Evolutionary conservation across 2,797 vertebrate species (phyloP), one percentile per base, ranked within the genome.

Genomic region (Artibeus jamaicensis): DNA sequence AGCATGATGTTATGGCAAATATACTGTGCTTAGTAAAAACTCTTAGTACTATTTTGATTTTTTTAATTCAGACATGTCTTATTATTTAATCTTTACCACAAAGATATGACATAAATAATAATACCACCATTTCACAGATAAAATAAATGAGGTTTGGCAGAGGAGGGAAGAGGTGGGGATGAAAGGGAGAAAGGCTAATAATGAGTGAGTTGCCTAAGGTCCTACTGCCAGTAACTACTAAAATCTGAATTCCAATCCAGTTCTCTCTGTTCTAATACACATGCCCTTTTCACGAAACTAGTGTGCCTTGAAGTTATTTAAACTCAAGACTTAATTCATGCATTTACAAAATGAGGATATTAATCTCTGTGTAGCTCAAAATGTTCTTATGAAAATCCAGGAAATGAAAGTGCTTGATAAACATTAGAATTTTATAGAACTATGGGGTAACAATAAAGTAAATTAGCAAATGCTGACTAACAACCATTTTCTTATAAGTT

Each of bases 291-390:
- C 86, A 77, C 76, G 86, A 76, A 96, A 53, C 48, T 67, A 37
- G 62, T 83, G 50, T 95, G 68, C 29, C 29, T 91, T 62, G 50
- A 93, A 95, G 65, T 94, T 96, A 86, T 86, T 96, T 73, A 96
- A 76, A 95, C 7, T 93, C 86, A 94, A 76, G 85, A 55, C 68
- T 86, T 92, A 29, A 95, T 97, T 89, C 50, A 95, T 81, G 94
- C 85, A 94, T 84, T 95, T 97, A 94, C 93, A 96, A 96, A 97
- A 95, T 89, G 74, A 96, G 44, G 14, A 82, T 92, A 89, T 96
- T 94, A 89, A 95, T 95, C 68, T 86, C 90, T 76, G 37, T 2
- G 0, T 48, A 71, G 77, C 42, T 94, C 57, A 53, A 39, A 97
- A 96, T 44, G 65, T 70, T 86, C 53, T 93, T 91, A 15, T 65